Conservation (phyloP, 2,797 vertebrate genomes). For the Clamator glandarius region DNA sequence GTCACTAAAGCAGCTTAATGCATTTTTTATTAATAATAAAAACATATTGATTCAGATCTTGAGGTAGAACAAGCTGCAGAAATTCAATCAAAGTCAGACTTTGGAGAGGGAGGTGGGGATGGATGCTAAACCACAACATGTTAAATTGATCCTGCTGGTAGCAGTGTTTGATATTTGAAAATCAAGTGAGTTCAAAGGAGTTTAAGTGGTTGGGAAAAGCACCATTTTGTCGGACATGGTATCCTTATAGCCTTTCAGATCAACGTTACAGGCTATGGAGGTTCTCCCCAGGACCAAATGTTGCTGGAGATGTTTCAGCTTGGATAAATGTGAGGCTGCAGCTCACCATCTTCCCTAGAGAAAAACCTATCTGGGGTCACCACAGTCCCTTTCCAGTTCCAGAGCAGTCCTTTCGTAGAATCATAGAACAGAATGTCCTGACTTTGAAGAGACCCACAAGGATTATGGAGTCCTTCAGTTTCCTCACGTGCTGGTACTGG, state of each 20-base stretch:
- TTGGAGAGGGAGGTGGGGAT: not conserved
- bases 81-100: not conserved
- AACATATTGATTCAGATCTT: not conserved
- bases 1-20: not conserved
- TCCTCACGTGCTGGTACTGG: not conserved
- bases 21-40: not conserved
- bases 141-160: not conserved
- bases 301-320: not conserved
- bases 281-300: not conserved
- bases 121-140: not conserved
- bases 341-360: not conserved
- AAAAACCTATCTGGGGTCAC: not conserved
- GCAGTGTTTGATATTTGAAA: not conserved
- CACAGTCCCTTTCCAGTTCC: not conserved
- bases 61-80: not conserved
- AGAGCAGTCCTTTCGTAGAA: not conserved
- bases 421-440: too few relatives aligned
- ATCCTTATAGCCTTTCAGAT: not conserved
- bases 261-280: not conserved
- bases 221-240: not conserved
- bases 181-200: not conserved
- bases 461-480: too few relatives aligned
- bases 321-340: not conserved
- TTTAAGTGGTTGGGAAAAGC: not conserved
- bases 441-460: too few relatives aligned